Percentiles rank a stretch among this genome's conserved stretches.
Conservation (phyloP, 23 tunicate species). For the Diplosoma virens region DNA sequence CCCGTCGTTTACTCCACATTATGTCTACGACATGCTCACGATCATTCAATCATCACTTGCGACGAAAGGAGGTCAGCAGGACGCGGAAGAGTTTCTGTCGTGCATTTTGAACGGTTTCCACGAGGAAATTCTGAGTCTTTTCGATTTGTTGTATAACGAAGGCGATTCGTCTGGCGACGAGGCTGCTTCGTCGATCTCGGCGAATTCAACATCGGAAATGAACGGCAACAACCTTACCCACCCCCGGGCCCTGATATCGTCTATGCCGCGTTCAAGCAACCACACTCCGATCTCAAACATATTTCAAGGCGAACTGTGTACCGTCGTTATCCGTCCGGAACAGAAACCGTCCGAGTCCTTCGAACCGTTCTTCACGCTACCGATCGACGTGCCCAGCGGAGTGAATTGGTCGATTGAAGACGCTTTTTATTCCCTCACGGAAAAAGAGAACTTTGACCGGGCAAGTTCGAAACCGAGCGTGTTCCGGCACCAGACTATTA, state of each 20-base stretch:
- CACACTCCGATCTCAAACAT: slow-evolving; percentile 70
- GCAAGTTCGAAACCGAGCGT: slow-evolving; percentile 29
- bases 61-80: slow-evolving; percentile 66
- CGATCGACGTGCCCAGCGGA: slow-evolving; percentile 61
- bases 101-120: slow-evolving; percentile 86
- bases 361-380: slow-evolving; percentile 81
- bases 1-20: slow-evolving; percentile 55
- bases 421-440: slow-evolving; percentile 60
- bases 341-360: slow-evolving; percentile 50
- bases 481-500: slow-evolving; percentile 55
- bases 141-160: not conserved
- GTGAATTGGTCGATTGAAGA: slow-evolving; percentile 68
- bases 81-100: slow-evolving; percentile 88
- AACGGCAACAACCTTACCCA: not conserved
- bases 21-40: slow-evolving; percentile 84
- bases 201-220: too few relatives aligned
- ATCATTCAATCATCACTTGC: slow-evolving; percentile 46
- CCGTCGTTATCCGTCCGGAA: slow-evolving; percentile 58
- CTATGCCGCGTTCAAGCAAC: not conserved
- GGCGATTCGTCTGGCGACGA: not conserved
- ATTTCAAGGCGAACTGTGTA: slow-evolving; percentile 81
- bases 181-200: too few relatives aligned
- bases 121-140: slow-evolving; percentile 67
- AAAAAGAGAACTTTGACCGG: slow-evolving; percentile 28
- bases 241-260: not conserved